Conservation (phyloP, 2,113 vertebrate genomes). For the Psammodynastes pulverulentus region DNA sequence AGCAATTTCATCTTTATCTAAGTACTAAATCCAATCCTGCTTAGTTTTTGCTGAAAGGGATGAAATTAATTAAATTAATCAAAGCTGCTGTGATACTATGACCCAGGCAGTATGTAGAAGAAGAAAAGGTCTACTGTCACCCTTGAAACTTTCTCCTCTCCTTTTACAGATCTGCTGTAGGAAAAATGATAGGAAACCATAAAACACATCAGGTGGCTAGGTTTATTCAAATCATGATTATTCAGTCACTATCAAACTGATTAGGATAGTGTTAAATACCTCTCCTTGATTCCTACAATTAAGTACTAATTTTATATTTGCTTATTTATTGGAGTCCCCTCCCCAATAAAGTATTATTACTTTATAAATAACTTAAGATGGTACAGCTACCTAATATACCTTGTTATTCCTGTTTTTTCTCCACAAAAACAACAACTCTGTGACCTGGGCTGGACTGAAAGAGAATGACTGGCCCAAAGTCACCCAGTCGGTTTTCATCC, state of each 20-base stretch:
- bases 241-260: neutral
- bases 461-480: too few relatives aligned
- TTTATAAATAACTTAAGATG: too few relatives aligned
- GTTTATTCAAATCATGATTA: neutral
- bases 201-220: neutral
- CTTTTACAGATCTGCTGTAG: neutral
- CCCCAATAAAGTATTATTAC: too few relatives aligned
- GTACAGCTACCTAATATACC: too few relatives aligned
- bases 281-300: neutral
- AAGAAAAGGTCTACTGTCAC: neutral
- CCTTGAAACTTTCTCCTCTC: neutral
- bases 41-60: neutral
- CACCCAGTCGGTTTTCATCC: too few relatives aligned
- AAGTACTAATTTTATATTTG: neutral
- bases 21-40: neutral
- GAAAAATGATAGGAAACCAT: neutral
- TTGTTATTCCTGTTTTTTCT: neutral
- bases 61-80: neutral
- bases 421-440: too few relatives aligned
- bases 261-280: neutral
- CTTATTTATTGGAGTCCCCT: too few relatives aligned
- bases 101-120: neutral
- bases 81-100: neutral
- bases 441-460: too few relatives aligned
- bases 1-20: neutral